Evolutionary conservation across 2,888 invertebrate genomes (phyloP), one percentile per base, ranked within the genome.

Genomic region (Eledona agricola): DNA sequence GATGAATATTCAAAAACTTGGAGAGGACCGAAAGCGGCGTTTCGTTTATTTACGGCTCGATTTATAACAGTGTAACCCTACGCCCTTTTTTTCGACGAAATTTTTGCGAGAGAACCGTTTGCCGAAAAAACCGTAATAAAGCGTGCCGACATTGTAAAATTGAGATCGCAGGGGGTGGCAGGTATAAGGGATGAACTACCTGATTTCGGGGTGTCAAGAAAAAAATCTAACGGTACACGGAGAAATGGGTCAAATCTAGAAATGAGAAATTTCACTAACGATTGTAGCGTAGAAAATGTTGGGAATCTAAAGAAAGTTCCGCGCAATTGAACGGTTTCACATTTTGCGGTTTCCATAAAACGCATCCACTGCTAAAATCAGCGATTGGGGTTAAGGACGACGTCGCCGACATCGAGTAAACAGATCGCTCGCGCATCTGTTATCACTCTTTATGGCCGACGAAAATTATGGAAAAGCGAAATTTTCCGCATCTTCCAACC

Each of bases 151-250:
- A 54, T 49, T 52, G 49, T n/a, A n/a, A 29, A 53, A 59, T 60
- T 59, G 56, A 62, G 55, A 58, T 57, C 54, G 49, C 46, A 52
- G 42, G 45, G 46, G 51, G 50, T 52, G 52, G 59, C 60, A 64
- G 64, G 64, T 64, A 64, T 46, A 58, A 58, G 55, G 26, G 42
- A 20, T 53, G 55, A 32, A 47, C 61, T 60, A 58, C 58, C 60
- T 63, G 58, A 51, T 55, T 34, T 34, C 3, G 16, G 42, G 53
- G 42, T 49, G 25, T 19, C 7, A 16, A 31, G 42, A 42, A 42
- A 49, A 37, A 26, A n/a, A n/a, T n/a, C 7, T 49, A 53, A 53
- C 49, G 53, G 49, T 43, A 42, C 22, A 15, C 3, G 7, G 29
- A 17, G 38, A 53, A 53, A 53, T 53, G 26, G 53, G 53, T 53